A percentile compares a stretch with the other conserved stretches of the same genome.
Evolutionary conservation across 2,888 invertebrate species (phyloP).

Genomic region (Physocephala rufipes): DNA sequence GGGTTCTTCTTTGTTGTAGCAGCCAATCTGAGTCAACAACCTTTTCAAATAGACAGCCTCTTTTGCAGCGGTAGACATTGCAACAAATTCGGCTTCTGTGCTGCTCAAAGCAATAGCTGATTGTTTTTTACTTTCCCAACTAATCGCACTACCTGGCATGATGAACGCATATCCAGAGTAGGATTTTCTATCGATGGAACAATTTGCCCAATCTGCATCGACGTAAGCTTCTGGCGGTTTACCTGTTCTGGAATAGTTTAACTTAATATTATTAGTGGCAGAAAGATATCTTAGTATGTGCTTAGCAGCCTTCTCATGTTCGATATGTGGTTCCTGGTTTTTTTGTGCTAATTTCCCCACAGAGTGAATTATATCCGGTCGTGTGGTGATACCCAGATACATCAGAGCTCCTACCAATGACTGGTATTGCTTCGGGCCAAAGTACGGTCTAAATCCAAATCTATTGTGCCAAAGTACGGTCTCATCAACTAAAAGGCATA

Average conservation of each 20-base stretch:
- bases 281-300: constrained; percentile 42
- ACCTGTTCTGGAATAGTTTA: constrained; percentile 28
- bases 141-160: constrained; percentile 28
- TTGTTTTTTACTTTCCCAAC: constrained; percentile 34
- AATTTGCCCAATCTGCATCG: constrained; percentile 38
- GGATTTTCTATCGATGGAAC: constrained; percentile 31
- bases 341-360: constrained; percentile 40
- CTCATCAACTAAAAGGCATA: not conserved
- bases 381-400: constrained; percentile 39
- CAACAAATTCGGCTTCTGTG: constrained; percentile 29
- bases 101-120: constrained; percentile 31
- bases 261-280: constrained; percentile 8
- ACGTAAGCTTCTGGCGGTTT: constrained; percentile 30
- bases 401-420: constrained; percentile 39
- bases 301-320: constrained; percentile 42
- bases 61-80: constrained; percentile 17
- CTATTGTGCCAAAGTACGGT: not conserved
- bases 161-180: constrained; percentile 37
- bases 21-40: not conserved
- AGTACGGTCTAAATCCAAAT: too few species aligned
- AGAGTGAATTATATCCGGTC: constrained; percentile 42
- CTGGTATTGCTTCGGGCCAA: too few species aligned
- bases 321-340: constrained; percentile 41
- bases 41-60: constrained; percentile 33
- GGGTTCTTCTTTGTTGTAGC: not conserved